Evolutionary conservation across 1,140 invertebrate genomes (phyloP), one percentile per base, ranked within the genome.

Genomic region (Pinna nobilis): DNA sequence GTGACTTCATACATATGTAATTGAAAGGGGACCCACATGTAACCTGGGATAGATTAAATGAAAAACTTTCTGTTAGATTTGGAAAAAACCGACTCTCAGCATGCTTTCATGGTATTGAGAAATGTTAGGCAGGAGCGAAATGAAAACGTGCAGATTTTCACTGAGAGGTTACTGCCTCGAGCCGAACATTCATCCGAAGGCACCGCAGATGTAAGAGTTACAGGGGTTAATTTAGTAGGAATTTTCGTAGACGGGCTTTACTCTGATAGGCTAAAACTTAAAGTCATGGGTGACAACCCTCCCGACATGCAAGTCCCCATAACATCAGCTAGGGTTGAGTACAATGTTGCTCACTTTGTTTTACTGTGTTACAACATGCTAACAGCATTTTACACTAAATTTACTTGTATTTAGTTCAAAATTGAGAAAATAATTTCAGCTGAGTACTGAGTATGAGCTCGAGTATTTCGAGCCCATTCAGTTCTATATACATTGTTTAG

Each of bases 281-380:
- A 70, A 33, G 39, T 77, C 5, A 73, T 77, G 70, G 18, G 70
- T n/a, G 59, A 69, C 9, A 66, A 77, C 49, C 75, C 70, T 23
- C 15, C 3, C 3, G 64, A 55, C 13, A 11, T 73, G 13, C 32
- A 51, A 49, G 49, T 35, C 0, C 70, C 70, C 25, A 30, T 77
- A 4, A 41, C 1, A 1, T 37, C 33, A 1, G 69, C 74, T 2
- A 71, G 51, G 28, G 11, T 7, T 7, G 69, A 76, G 50, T 61
- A 68, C 32, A 76, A 72, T 37, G n/a, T n/a, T n/a, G n/a, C n/a
- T n/a, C n/a, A n/a, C n/a, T n/a, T n/a, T n/a, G n/a, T n/a, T n/a
- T n/a, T n/a, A n/a, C n/a, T n/a, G n/a, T n/a, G n/a, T n/a, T n/a
- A n/a, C n/a, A n/a, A n/a, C n/a, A n/a, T n/a, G n/a, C n/a, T n/a